Evolutionary conservation across 1,140 invertebrate species (phyloP).

Genomic region (Drosophila sulfurigaster): DNA sequence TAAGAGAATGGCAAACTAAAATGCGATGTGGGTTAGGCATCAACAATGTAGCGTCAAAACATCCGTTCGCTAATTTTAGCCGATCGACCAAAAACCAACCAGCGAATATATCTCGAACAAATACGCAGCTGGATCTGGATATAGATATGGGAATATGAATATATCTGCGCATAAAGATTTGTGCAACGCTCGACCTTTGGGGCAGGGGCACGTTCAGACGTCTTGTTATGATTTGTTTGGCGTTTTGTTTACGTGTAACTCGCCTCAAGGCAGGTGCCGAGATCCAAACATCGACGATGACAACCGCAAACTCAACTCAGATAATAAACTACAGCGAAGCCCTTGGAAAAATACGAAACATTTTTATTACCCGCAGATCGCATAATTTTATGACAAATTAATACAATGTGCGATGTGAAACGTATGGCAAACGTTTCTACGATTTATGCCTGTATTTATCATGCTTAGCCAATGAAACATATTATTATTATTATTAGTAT

Average conservation of each 20-base stretch:
- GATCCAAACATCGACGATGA: conserved; percentile 18
- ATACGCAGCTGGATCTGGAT: conserved; percentile 19
- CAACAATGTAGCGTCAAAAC: conserved; percentile 71
- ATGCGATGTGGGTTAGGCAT: conserved; percentile 64
- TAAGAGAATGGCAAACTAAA: conserved; percentile 7
- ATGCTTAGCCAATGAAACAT: conserved; percentile 61
- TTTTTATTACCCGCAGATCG: conserved; percentile 55
- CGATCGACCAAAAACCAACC: conserved; percentile 21
- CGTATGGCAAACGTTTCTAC: conserved; percentile 28
- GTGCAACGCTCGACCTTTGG: conserved; percentile 35
- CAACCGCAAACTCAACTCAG: not conserved
- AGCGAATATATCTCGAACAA: conserved; percentile 31
- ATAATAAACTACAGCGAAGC: not conserved
- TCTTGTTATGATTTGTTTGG: conserved; percentile 45
- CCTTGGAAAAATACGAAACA: conserved; percentile 23
- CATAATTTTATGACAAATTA: conserved; percentile 82
- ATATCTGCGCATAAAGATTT: conserved; percentile 1
- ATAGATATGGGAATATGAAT: conserved; percentile 1
- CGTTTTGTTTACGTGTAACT: conserved; percentile 46
- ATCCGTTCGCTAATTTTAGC: conserved; percentile 70
- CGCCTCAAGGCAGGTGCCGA: conserved; percentile 28
- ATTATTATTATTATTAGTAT: conserved; percentile 79
- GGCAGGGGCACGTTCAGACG: conserved; percentile 33
- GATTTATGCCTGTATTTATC: conserved; percentile 72
- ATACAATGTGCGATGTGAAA: conserved; percentile 70